Conservation (phyloP, 1,140 invertebrate species). For the Trichoplusia ni region DNA sequence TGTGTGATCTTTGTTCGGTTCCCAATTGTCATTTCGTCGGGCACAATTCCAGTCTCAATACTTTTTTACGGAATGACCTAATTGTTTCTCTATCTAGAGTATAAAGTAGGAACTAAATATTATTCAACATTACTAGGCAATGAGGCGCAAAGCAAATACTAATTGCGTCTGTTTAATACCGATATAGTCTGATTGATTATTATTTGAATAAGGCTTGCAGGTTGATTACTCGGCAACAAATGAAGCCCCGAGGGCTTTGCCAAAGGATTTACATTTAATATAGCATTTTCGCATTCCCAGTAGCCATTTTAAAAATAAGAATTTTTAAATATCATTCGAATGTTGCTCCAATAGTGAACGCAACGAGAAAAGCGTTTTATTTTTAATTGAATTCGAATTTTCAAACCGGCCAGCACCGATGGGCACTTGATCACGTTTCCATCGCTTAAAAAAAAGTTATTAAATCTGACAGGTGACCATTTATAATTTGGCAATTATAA, state of each 20-base stretch:
- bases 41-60: neutral
- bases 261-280: neutral
- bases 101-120: too few relatives aligned
- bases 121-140: too few relatives aligned
- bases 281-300: slow-evolving; percentile 1
- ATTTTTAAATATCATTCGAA: neutral
- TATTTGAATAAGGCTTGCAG: slow-evolving; percentile 15
- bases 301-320: slow-evolving; percentile 9
- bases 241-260: neutral
- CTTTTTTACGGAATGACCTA: neutral
- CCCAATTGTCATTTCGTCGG: slow-evolving; percentile 1
- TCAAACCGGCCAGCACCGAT: neutral
- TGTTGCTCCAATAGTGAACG: neutral
- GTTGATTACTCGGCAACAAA: slow-evolving; percentile 21
- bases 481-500: slow-evolving; percentile 7
- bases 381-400: slow-evolving; percentile 21
- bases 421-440: slow-evolving; percentile 23
- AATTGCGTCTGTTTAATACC: slow-evolving; percentile 3
- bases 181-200: slow-evolving; percentile 8
- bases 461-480: slow-evolving; percentile 16
- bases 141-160: neutral
- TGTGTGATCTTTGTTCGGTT: too few relatives aligned
- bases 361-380: neutral
- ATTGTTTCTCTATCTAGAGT: neutral
- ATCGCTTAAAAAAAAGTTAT: slow-evolving; percentile 14